These are phyloP conservation scores for Chunga burmeisteri DNA, from an alignment of 2,113 vertebrate species.

Conservation along the genomic window DNA sequence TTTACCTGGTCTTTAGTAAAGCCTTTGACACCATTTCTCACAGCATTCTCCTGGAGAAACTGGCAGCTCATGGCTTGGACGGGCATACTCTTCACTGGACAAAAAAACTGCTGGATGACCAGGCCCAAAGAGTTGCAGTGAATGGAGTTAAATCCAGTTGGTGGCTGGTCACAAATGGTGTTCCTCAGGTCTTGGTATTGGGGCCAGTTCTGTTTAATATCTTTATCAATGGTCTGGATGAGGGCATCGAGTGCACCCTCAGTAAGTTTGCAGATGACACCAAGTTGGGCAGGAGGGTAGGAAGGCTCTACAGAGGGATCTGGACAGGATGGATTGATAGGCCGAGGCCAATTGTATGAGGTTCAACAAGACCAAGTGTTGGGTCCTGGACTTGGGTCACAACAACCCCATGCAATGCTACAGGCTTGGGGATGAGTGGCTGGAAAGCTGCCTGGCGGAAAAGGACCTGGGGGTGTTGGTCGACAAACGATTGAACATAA, in stretches of 20 bases:
- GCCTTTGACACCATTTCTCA: too few relatives aligned
- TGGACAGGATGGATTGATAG: background rate
- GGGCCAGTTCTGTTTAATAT: too few relatives aligned
- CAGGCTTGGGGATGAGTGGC: background rate
- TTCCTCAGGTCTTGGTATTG: background rate
- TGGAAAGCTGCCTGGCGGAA: background rate
- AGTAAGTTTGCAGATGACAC: too few relatives aligned
- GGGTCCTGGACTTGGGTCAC: background rate
- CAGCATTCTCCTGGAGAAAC: background rate
- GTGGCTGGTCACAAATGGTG: background rate
- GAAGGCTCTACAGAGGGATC: background rate
- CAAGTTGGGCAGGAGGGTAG: too few relatives aligned
- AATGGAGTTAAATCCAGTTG: background rate
- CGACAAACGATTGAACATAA: too few relatives aligned
- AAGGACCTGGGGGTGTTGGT: background rate
- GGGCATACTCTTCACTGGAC: background rate
- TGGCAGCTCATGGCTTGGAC: background rate
- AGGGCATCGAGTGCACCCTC: too few relatives aligned
- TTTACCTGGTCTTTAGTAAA: background rate
- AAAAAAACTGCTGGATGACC: background rate
- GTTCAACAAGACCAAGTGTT: background rate
- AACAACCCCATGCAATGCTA: background rate
- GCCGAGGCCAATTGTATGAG: background rate
- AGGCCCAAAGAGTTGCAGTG: background rate
- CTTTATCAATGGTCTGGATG: too few relatives aligned